Evolutionary conservation across 2,797 vertebrate genomes (phyloP).

Genomic region (Sebastes variabilis): DNA sequence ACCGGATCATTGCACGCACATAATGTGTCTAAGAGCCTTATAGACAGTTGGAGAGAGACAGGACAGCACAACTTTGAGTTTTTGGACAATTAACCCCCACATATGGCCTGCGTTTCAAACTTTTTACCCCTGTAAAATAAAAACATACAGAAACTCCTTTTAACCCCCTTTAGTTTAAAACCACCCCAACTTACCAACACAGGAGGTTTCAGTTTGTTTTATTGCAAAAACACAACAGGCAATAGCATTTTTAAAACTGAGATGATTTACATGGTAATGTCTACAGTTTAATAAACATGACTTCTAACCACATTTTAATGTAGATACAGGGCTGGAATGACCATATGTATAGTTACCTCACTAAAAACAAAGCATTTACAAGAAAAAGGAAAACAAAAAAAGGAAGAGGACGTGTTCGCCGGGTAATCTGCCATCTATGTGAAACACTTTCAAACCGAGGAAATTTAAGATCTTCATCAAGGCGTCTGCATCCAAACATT

Average conservation of each 20-base stretch:
- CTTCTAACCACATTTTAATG: slow-evolving; percentile 96
- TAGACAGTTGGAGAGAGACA: slow-evolving; percentile 83
- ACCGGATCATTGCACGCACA: slow-evolving; percentile 58
- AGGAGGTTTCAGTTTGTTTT: slow-evolving; percentile 99
- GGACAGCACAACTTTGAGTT: slow-evolving; percentile 78
- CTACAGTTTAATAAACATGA: slow-evolving; percentile 98
- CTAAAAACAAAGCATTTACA: slow-evolving; percentile 99
- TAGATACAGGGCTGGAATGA: slow-evolving; percentile 96
- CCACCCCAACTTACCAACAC: slow-evolving; percentile 99
- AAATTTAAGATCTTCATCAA: slow-evolving; percentile 99
- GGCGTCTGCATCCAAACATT: slow-evolving; percentile 99
- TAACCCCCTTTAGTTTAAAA: slow-evolving; percentile 80
- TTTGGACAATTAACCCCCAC: slow-evolving; percentile 60
- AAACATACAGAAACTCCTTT: slow-evolving; percentile 53
- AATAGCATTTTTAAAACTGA: slow-evolving; percentile 97
- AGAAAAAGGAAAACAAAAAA: slow-evolving; percentile 81
- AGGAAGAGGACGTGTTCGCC: slow-evolving; percentile 81
- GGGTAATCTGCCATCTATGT: slow-evolving; percentile 88
- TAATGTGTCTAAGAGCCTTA: slow-evolving; percentile 64
- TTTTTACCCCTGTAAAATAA: neutral
- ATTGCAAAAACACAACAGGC: slow-evolving; percentile 99
- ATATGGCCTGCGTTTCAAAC: slow-evolving; percentile 41
- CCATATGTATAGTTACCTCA: slow-evolving; percentile 96
- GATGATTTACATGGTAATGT: slow-evolving; percentile 99
- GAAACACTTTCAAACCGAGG: slow-evolving; percentile 96